Evolutionary conservation across 2,888 invertebrate species (phyloP).

Genomic region (Lithosia quadra): DNA sequence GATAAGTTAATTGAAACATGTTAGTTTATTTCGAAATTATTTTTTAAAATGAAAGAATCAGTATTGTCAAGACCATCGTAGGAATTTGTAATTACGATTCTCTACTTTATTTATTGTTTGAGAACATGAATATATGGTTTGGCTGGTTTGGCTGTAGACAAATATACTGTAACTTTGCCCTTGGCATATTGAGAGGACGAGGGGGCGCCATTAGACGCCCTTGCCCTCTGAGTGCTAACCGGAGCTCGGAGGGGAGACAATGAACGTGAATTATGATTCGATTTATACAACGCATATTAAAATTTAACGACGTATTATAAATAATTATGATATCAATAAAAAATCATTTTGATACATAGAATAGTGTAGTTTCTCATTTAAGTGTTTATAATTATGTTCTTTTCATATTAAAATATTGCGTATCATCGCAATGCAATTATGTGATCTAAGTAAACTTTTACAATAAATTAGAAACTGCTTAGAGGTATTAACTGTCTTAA

Average conservation of each 20-base stretch:
- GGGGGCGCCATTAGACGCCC: conserved; percentile 40
- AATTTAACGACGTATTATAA: conserved; percentile 6
- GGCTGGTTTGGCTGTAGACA: conserved; percentile 25
- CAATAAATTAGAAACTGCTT: conserved; percentile 39
- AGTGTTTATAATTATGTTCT: background rate
- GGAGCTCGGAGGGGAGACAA: conserved; percentile 19
- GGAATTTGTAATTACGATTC: background rate
- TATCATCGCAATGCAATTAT: conserved; percentile 26
- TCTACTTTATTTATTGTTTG: background rate
- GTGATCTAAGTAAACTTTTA: conserved; percentile 24
- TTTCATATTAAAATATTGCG: conserved; percentile 3
- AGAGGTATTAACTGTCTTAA: conserved; percentile 24
- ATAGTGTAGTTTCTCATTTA: background rate
- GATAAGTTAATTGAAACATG: background rate
- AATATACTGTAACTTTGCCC: conserved; percentile 38
- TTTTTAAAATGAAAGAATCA: background rate
- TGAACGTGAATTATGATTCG: conserved; percentile 20
- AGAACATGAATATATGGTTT: background rate
- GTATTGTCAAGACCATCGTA: background rate
- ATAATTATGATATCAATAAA: background rate
- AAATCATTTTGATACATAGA: background rate
- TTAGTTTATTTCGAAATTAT: background rate
- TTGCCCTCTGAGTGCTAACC: conserved; percentile 32
- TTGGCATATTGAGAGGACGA: conserved; percentile 41
- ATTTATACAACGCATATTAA: conserved; percentile 12